These are phyloP conservation scores for Andrena trimmerana DNA, from an alignment of 2,888 invertebrate species.

Conservation along the genomic window DNA sequence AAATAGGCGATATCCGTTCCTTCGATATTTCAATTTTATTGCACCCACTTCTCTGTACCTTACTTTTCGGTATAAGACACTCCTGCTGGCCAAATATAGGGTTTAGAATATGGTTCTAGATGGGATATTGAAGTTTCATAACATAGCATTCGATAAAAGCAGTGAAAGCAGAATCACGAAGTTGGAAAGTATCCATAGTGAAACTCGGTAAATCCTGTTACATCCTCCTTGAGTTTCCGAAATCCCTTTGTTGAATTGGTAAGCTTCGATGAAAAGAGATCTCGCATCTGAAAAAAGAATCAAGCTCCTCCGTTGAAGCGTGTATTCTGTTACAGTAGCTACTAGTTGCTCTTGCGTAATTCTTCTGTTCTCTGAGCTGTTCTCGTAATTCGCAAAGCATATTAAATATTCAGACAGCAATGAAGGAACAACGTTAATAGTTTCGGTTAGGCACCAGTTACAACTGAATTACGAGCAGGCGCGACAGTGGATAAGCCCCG, in stretches of 20 bases:
- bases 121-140: background rate
- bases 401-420: slow-evolving; percentile 16
- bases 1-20: no score
- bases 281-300: background rate
- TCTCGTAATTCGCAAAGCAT: background rate
- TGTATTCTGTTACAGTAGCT: background rate
- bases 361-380: no score
- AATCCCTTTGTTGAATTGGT: slow-evolving; percentile 1
- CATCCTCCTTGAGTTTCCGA: background rate
- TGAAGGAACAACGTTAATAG: slow-evolving; percentile 10
- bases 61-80: no score
- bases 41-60: no score
- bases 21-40: no score
- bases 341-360: no score
- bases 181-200: background rate
- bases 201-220: background rate
- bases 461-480: slow-evolving; percentile 15
- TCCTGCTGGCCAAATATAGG: background rate
- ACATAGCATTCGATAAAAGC: background rate
- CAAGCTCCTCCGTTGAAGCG: background rate
- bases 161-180: background rate
- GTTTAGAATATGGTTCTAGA: background rate
- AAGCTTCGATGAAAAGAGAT: slow-evolving; percentile 2
- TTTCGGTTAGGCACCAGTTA: slow-evolving; percentile 2
- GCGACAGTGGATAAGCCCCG: slow-evolving; percentile 28